Base-by-base conservation (phyloP, 2,888 invertebrate genomes). In the Ptilodon capucinus region DNA sequence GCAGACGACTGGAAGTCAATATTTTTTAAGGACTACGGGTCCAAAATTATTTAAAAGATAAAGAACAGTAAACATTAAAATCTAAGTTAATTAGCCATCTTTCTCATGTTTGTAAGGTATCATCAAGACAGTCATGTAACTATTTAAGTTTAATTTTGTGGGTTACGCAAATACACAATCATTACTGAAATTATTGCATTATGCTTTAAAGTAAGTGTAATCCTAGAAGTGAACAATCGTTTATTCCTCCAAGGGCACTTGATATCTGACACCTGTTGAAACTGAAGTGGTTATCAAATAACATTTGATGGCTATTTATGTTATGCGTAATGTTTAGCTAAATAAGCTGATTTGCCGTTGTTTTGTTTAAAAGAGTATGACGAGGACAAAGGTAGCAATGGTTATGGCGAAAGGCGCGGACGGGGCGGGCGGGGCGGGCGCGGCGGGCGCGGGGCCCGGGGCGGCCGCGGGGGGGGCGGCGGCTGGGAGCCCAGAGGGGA, bases 371-470 rank as follows among this genome's bases (percentile, higher is more conserved):
- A 49, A 44, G 46, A 60, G 45, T 40, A 42, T 68, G 81, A 78
- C 47, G 69, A 58, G 18, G 75, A 77, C 41, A 78, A 80, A 39
- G 76, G 60, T 2, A 76, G 69, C 35, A 84, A 85, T 48, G 84
- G 84, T 0, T 85, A 69, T 36, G 83, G 85, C 1, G 84, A 86
- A 1, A 61, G 84, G 17, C 78, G 85, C 7, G 83, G 86, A 2
- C 72, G 86, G 0, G 83, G 87, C 0, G 81, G 86, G 0, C 68
- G 88, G 42, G 76, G 84, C 0, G 84, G 86, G 0, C 74, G 83
- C 0, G 68, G 82, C 2, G 81, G 82, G 0, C 66, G 81, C 1
- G 78, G 82, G 0, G 79, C 85, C 2, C 59, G 87, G 1, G 72
- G 88, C 1, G 79, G 83, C 0, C 69, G 86, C 0, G 80, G 87